Evolutionary conservation across 2,797 vertebrate genomes (phyloP).

Genomic region (Poecile montanus): DNA sequence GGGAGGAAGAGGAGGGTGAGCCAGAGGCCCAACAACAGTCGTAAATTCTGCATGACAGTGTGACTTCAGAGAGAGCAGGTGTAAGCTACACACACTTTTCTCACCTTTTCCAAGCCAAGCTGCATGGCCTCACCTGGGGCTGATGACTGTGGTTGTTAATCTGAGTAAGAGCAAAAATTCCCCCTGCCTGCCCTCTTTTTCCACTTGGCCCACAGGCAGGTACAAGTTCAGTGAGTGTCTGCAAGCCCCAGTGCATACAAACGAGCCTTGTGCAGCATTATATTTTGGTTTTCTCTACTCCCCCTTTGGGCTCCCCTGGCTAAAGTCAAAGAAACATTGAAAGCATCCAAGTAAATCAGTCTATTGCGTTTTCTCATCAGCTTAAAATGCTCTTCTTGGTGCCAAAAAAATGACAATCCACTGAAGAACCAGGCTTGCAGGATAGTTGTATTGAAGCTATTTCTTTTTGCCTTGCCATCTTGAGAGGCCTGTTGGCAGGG

Average conservation of each 20-base stretch:
- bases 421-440: background rate
- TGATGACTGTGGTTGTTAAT: background rate
- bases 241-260: constrained; percentile 54
- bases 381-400: background rate
- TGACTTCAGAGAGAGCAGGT: background rate
- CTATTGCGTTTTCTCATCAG: constrained; percentile 51
- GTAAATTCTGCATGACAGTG: background rate
- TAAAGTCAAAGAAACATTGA: constrained; percentile 54
- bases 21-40: background rate
- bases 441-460: constrained; percentile 32
- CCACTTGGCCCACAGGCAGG: background rate
- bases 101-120: background rate
- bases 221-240: constrained; percentile 16
- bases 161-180: background rate
- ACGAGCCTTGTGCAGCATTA: constrained; percentile 11
- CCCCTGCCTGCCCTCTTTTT: background rate
- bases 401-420: constrained; percentile 61
- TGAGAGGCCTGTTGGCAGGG: constrained; percentile 18
- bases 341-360: constrained; percentile 59
- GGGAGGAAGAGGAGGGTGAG: background rate
- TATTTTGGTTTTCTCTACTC: constrained; percentile 32
- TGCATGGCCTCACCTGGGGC: background rate
- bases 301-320: background rate
- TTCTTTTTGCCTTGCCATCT: constrained; percentile 37
- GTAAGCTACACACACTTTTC: background rate